These are phyloP conservation scores for Poeciliopsis prolifica DNA, from an alignment of 2,113 vertebrate genomes.

Conservation along the genomic window DNA sequence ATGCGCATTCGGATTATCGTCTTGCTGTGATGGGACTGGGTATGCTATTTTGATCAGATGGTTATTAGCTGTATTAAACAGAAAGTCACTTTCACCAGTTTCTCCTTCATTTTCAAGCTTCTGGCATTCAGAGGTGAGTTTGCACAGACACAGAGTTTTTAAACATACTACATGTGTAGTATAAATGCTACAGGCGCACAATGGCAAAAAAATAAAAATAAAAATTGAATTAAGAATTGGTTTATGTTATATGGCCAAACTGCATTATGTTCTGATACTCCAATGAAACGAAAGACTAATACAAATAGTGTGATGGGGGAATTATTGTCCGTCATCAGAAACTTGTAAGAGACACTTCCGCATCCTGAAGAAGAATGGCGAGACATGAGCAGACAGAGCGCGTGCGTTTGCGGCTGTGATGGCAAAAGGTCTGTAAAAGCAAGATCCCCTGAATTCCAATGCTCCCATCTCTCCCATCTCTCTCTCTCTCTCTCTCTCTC, in stretches of 20 bases:
- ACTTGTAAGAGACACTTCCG: not conserved
- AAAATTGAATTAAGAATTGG: no score
- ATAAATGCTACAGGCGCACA: no score
- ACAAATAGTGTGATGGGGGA: not conserved
- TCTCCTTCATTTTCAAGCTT: no score
- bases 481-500: constrained; percentile 13
- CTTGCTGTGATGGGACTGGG: not conserved
- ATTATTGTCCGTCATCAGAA: not conserved
- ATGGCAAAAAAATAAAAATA: no score
- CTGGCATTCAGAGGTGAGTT: no score
- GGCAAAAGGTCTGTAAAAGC: constrained; percentile 59
- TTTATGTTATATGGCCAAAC: not conserved
- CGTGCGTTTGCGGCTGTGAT: constrained; percentile 47
- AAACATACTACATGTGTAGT: no score
- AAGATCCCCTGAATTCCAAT: constrained; percentile 62
- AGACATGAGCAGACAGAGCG: constrained; percentile 45
- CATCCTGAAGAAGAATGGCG: constrained; percentile 26
- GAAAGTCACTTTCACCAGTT: no score
- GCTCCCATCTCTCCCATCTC: constrained; percentile 19
- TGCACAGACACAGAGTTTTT: no score
- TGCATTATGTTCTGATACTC: no score
- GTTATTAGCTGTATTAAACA: no score
- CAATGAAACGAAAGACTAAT: not conserved
- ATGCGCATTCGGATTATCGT: not conserved
- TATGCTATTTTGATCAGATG: not conserved